phyloP scores from a whole-genome alignment of 2,888 invertebrate species.

The Biston betularia region DNA sequence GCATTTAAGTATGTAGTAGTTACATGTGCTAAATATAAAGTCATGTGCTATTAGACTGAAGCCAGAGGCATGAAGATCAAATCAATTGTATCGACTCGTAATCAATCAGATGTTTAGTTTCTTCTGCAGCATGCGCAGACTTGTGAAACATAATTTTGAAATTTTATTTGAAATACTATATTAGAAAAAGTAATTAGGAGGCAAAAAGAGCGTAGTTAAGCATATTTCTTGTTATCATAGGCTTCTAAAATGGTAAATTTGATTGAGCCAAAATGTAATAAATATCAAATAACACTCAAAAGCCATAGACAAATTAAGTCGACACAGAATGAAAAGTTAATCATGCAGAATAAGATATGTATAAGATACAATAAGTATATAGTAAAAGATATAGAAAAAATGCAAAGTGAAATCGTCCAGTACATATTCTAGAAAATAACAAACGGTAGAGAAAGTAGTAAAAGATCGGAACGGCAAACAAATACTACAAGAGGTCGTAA shows the following conservation, averaged over 20 bases:
- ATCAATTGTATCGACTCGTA: slow-evolving; percentile 35
- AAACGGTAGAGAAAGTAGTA: slow-evolving; percentile 58
- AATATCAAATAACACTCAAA: slow-evolving; percentile 57
- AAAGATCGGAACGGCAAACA: slow-evolving; percentile 61
- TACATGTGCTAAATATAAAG: slow-evolving; percentile 66
- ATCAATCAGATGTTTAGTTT: slow-evolving; percentile 48
- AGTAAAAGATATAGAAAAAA: slow-evolving; percentile 34
- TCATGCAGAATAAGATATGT: slow-evolving; percentile 56
- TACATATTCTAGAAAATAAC: slow-evolving; percentile 49
- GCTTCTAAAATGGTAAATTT: slow-evolving; percentile 72
- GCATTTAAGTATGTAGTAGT: slow-evolving; percentile 60
- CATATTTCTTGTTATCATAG: slow-evolving; percentile 63
- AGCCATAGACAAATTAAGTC: slow-evolving; percentile 47
- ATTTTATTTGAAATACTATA: slow-evolving; percentile 51
- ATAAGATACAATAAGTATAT: slow-evolving; percentile 44
- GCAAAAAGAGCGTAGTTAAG: slow-evolving; percentile 74
- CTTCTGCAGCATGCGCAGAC: slow-evolving; percentile 76
- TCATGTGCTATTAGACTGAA: slow-evolving; percentile 74
- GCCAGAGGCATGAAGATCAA: slow-evolving; percentile 70
- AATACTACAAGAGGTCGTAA: slow-evolving; percentile 65
- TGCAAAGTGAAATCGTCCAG: slow-evolving; percentile 49
- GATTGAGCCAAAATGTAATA: slow-evolving; percentile 83
- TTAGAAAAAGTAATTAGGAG: slow-evolving; percentile 59
- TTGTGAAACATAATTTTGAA: slow-evolving; percentile 59
- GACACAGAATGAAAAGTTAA: slow-evolving; percentile 37